These are phyloP conservation scores for Vidua macroura DNA, from an alignment of 2,113 vertebrate species.

Conservation along the genomic window DNA sequence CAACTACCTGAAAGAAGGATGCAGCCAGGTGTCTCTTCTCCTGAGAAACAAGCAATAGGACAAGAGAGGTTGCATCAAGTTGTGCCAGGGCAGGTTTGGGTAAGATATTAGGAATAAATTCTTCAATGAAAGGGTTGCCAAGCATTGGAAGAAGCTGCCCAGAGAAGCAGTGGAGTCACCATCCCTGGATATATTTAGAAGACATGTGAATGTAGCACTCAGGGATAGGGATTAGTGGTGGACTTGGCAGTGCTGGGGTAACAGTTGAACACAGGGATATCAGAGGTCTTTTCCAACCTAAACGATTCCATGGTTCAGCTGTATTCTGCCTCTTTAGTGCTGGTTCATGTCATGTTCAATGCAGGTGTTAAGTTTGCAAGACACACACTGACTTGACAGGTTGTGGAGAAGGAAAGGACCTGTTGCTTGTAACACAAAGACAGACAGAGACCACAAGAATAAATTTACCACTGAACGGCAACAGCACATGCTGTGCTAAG, in stretches of 20 bases:
- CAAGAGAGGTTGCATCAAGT: neutral
- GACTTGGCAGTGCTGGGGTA: neutral
- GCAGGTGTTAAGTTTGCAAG: neutral
- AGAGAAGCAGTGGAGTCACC: neutral
- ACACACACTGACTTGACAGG: neutral
- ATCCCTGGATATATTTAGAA: neutral
- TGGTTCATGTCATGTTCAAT: neutral
- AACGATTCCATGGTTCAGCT: neutral
- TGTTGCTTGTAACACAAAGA: neutral
- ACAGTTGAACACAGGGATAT: accelerated
- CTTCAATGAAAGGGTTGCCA: neutral
- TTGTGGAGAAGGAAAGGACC: neutral
- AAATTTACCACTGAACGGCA: neutral
- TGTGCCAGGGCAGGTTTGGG: neutral
- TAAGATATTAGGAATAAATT: neutral
- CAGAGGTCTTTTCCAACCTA: neutral
- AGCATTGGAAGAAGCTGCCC: neutral
- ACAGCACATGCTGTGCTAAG: neutral
- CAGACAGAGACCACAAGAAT: neutral
- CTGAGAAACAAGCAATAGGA: neutral
- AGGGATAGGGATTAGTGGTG: neutral
- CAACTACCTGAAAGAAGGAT: neutral
- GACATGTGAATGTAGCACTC: neutral
- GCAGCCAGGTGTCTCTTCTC: neutral
- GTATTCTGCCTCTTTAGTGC: neutral